Evolutionary conservation across 2,888 invertebrate genomes (phyloP).

Genomic region (Polyommatus icarus): DNA sequence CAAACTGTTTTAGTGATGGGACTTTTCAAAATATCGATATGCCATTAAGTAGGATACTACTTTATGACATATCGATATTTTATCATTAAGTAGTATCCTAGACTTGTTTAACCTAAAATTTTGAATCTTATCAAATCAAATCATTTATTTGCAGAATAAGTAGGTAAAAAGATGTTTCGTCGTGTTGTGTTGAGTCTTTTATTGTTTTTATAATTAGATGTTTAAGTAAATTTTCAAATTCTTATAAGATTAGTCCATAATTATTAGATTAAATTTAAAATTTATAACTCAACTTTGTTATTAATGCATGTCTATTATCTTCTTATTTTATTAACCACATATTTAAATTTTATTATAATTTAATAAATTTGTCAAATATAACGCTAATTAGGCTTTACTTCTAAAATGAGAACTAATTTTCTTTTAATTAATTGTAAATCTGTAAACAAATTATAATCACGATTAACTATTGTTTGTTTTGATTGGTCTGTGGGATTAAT

Average conservation of each 20-base stretch:
- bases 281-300: background rate
- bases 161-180: too few species aligned
- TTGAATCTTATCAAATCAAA: too few species aligned
- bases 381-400: background rate
- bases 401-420: background rate
- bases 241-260: background rate
- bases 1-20: slow-evolving; percentile 56
- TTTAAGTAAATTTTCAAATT: background rate
- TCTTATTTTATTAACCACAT: background rate
- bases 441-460: slow-evolving; percentile 4
- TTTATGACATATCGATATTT: too few species aligned
- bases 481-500: background rate
- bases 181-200: background rate
- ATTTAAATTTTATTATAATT: background rate
- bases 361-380: background rate
- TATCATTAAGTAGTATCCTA: background rate
- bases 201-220: background rate
- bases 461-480: slow-evolving; percentile 14
- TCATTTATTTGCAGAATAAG: too few species aligned
- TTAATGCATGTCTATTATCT: background rate
- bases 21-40: background rate
- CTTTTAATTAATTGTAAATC: background rate
- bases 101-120: background rate
- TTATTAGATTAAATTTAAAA: background rate
- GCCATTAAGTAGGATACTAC: background rate